These are phyloP conservation scores for Microcebus griseorufus DNA, from an alignment of 2,113 vertebrate species.

Conservation along the genomic window DNA sequence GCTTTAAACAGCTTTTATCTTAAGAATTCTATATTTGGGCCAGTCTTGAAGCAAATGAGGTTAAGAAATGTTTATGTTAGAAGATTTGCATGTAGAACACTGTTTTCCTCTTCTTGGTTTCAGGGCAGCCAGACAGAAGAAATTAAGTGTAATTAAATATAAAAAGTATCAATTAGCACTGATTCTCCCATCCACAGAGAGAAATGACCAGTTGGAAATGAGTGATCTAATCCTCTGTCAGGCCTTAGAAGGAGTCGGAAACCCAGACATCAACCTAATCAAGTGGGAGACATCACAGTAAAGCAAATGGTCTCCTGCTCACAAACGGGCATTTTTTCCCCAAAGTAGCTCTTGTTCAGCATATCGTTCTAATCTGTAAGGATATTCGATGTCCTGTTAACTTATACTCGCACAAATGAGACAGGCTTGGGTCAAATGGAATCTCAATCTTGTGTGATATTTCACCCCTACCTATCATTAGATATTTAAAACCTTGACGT, in stretches of 20 bases:
- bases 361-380: neutral
- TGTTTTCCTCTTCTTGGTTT: conserved; percentile 88
- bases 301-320: neutral
- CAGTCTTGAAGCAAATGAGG: conserved; percentile 82
- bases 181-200: conserved; percentile 84
- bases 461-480: neutral
- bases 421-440: neutral
- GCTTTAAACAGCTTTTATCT: conserved; percentile 30
- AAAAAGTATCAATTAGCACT: conserved; percentile 88
- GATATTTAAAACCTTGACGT: neutral
- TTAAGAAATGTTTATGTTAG: conserved; percentile 85
- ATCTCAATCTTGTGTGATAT: neutral
- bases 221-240: conserved; percentile 75
- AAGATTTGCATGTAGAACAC: conserved; percentile 87
- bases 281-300: neutral
- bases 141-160: conserved; percentile 89
- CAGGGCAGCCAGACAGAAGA: conserved; percentile 88
- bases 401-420: neutral
- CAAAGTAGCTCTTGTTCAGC: neutral
- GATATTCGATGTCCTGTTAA: neutral
- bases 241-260: conserved; percentile 38
- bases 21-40: conserved; percentile 64
- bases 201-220: conserved; percentile 83
- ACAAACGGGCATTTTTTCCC: neutral
- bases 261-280: conserved; percentile 52